Base-by-base conservation (phyloP, 1,140 invertebrate genomes). In the Luehdorfia chinensis region DNA sequence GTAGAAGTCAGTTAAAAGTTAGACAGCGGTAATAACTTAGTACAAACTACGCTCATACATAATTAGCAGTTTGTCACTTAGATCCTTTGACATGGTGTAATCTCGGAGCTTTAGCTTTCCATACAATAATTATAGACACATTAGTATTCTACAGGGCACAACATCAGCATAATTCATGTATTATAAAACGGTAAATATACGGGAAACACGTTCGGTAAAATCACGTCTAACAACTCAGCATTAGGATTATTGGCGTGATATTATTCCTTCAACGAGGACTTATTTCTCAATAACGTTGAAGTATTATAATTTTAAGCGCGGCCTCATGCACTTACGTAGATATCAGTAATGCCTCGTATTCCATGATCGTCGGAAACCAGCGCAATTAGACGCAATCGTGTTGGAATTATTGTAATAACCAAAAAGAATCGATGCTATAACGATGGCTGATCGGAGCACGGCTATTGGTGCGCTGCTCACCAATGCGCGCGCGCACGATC, bases 371-470 rank as follows among this genome's bases (percentile, higher is more conserved):
- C 66, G 66, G 72, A 75, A 78, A 77, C 62, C 58, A 57, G 71
- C 64, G 69, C 78, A 83, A 85, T 85, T 83, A 85, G 72, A 75
- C 64, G 65, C 62, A 79, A 81, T 85, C 71, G 77, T 79, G 72
- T 69, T 51, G 69, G 59, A 81, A 83, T 85, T 83, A 85, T 85
- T 85, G 76, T 85, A 85, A 85, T 85, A 81, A 85, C 74, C 67
- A 69, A 83, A 85, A 85, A 85, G 67, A 83, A 81, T 85, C 68
- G 72, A 81, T 75, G 66, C 47, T 73, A 64, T 74, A 80, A 79
- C 68, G 66, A 77, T 59, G 57, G 47, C 31, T 53, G 75, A 70
- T 70, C 52, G 72, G 30, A 25, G 70, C 50, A 44, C 57, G 50
- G 53, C 66, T 54, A 85, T 85, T 85, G 81, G 81, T 55, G 54